Evolutionary conservation across 2,797 vertebrate genomes (phyloP), one percentile per base, ranked within the genome.

Genomic region (Phataginus tricuspis): DNA sequence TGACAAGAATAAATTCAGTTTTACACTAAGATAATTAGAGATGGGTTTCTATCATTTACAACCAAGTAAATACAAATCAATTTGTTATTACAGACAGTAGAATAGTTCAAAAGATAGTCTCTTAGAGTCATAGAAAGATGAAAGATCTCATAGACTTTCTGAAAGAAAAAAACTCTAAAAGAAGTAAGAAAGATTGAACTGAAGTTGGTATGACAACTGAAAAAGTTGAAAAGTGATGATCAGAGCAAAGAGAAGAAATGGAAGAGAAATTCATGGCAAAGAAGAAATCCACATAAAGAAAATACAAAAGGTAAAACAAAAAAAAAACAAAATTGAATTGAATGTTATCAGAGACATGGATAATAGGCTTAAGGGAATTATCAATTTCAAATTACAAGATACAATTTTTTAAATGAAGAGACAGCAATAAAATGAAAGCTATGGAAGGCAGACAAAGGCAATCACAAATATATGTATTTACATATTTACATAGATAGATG

Each of bases 221-320:
- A 91, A 91, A 83, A 78, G 34, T 37, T 91, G 39, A 72, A 87
- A 78, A 92, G 9, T 77, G 45, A 95, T n/a, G 83, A 49, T 2
- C 11, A 69, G 37, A 45, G 16, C 42, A 45, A 1, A 72, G 27
- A 83, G 45, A 88, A 83, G 68, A 86, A 83, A 75, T 55, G 37
- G 16, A 86, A 90, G 51, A 75, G 45, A 69, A 92, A 91, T 51
- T 9, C 29, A 19, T n/a, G 27, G 19, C 75, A 74, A 90, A 87
- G 31, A 88, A 61, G 71, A 59, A 66, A 74, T 27, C 8, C 78
- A 74, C 29, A 19, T 45, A 84, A 66, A 57, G 18, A 86, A 90
- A 64, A 68, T 39, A 55, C 68, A 57, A 55, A 64, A 42, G 3
- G 9, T 6, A 27, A 39, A 79, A 85, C 59, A 31, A 86, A 37